Base-by-base conservation (phyloP, 2,113 vertebrate genomes). In the Sebastes schlegelii region DNA sequence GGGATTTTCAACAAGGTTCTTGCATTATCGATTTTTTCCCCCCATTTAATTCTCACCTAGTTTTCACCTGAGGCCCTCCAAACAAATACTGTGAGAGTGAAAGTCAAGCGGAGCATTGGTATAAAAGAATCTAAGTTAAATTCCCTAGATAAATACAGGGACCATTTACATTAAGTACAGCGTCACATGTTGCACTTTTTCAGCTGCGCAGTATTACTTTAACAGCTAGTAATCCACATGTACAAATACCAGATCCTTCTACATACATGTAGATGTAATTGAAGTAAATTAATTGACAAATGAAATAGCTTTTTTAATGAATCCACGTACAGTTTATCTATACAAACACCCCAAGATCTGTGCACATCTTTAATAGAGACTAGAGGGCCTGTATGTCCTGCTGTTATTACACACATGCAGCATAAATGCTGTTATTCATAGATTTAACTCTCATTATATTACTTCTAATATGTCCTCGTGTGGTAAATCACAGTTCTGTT, bases 21-120 rank as follows among this genome's bases (percentile, higher is more conserved):
- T 34, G 34, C 54, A 60, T 51, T 83, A 83, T 66, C 66, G 43
- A 72, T 67, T 73, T 62, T 26, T 8, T 40, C 13, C 3, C 16
- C 3, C 1, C 6, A 19, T 77, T 68, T 12, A 2, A 7, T 67
- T 73, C 61, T 51, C 13, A 43, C 60, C 34, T 45, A 4, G 21
- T 51, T 66, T 62, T 55, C 65, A 84, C 63, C 12, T 16, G 46
- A 48, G 40, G 46, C 10, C 52, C 11, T 72, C 63, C 4, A 40
- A 21, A 57, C 6, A 51, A 58, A 71, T 46, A 52, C 21, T 46
- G 17, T 6, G 12, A 48, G 19, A 57, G 42, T 49, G 11, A 62
- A 21, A 21, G 57, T 11, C 46, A 46, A n/a, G 73, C 11, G 8
- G 42, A 4, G 6, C 11, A 42, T 5, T 12, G 13, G 5, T 13